Evolutionary conservation across 2,797 vertebrate species (phyloP).

Genomic region (Paratrypauchen microcephalus): DNA sequence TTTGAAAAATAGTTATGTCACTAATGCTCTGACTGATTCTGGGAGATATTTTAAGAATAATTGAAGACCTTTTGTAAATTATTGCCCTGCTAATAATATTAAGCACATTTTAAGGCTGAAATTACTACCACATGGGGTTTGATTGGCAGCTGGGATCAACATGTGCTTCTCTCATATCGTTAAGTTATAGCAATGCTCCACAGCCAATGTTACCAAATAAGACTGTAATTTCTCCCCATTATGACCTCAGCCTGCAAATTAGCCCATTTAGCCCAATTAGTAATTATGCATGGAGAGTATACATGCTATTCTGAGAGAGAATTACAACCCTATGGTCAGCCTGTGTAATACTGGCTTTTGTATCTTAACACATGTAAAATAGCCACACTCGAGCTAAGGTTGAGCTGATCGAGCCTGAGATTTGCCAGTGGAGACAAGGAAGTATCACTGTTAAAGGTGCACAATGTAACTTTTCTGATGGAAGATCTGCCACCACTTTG

Average conservation of each 20-base stretch:
- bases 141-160: conserved; percentile 7
- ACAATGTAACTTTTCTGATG: too few relatives aligned
- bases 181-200: neutral
- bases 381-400: too few relatives aligned
- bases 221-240: conserved; percentile 1
- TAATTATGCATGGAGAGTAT: conserved; percentile 5
- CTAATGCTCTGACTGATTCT: neutral
- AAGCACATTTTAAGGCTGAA: neutral
- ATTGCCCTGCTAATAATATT: conserved; percentile 3
- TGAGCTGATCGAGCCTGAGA: too few relatives aligned
- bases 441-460: too few relatives aligned
- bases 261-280: neutral
- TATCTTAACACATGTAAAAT: too few relatives aligned
- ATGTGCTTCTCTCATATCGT: conserved; percentile 4
- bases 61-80: neutral
- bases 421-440: too few relatives aligned
- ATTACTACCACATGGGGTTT: neutral
- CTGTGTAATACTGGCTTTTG: neutral
- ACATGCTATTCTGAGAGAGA: neutral
- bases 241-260: conserved; percentile 4
- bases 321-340: neutral
- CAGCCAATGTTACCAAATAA: neutral
- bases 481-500: too few relatives aligned
- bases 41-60: neutral
- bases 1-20: neutral